Evolutionary conservation across 37 sponge, comb jelly and placozoan species (phyloP), one percentile per base, ranked within the genome.

Genomic region (Aplysina aerophoba): DNA sequence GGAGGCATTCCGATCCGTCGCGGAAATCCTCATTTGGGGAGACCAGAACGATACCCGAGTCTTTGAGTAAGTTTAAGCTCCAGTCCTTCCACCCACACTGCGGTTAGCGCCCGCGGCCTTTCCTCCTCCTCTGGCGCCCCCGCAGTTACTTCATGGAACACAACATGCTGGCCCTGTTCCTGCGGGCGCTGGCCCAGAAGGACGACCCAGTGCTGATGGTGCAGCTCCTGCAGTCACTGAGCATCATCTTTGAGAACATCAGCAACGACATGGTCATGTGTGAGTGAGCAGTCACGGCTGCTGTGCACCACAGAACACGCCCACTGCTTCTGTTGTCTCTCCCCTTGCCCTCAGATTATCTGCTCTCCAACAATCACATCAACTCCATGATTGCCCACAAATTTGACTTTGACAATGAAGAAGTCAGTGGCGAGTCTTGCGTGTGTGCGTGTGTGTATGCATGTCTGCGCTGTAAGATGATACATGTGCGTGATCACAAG

Each of bases 11-110:
- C 88, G 97, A 0, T 93, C 94, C 27, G 93, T 99, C 30, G 95
- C 99, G 0, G 99, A 99, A 84, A 95, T 94, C 15, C 80, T 99
- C 56, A 97, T 99, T 36, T 99, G 99, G 99, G 99, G 99, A 0
- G 99, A 99, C 85, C 99, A 99, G 81, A 97, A 99, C 77, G 99
- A 99, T 83, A 84, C 94, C 0, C 88, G 90, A n/a, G 96, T 99
- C 0, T 97, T 97, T 66, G 99, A 99, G 98, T 98, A 33, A 92
- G 96, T 87, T 75, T 11, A 4, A 3, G 27, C 15, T 37, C 2
- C 44, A 78, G 27, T 37, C 39, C 39, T 22, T 84, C 20, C 35
- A 58, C 65, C 6, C 31, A 62, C 34, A 25, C 20, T 34, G 39
- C 36, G 38, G 34, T 13, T 64, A 1, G 24, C 38, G 30, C 0